Evolutionary conservation across 2,888 invertebrate species (phyloP).

Genomic region (Sclerodermus sp.): DNA sequence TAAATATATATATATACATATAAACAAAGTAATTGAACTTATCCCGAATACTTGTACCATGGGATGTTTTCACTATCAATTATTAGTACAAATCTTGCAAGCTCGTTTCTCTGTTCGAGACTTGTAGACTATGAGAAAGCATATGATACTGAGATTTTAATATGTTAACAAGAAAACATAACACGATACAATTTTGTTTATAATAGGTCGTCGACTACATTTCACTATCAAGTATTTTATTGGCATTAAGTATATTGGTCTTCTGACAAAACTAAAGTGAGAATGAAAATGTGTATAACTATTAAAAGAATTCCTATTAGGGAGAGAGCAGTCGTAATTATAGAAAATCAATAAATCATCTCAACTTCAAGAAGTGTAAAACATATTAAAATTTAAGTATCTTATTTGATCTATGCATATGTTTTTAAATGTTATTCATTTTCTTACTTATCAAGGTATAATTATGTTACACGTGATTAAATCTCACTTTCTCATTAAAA

Average conservation of each 20-base stretch:
- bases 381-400: no score
- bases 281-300: no score
- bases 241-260: constrained; percentile 17
- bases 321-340: no score
- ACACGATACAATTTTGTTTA: constrained; percentile 1
- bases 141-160: constrained; percentile 14
- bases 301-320: no score
- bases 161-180: constrained; percentile 1
- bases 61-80: constrained; percentile 22
- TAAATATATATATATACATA: constrained; percentile 22
- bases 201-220: constrained; percentile 10
- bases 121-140: constrained; percentile 8
- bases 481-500: no score
- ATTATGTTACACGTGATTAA: no score
- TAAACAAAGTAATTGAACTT: neutral
- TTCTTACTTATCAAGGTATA: no score
- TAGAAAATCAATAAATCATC: no score
- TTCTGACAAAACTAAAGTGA: constrained; percentile 3
- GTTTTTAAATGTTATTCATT: no score
- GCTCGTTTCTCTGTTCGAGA: constrained; percentile 11
- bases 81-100: constrained; percentile 36
- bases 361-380: no score
- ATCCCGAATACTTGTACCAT: constrained; percentile 3
- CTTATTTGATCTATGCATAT: no score
- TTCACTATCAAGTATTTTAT: constrained; percentile 13